These are phyloP conservation scores for Sycophila sp. DNA, from an alignment of 1,140 invertebrate species.

Conservation along the genomic window DNA sequence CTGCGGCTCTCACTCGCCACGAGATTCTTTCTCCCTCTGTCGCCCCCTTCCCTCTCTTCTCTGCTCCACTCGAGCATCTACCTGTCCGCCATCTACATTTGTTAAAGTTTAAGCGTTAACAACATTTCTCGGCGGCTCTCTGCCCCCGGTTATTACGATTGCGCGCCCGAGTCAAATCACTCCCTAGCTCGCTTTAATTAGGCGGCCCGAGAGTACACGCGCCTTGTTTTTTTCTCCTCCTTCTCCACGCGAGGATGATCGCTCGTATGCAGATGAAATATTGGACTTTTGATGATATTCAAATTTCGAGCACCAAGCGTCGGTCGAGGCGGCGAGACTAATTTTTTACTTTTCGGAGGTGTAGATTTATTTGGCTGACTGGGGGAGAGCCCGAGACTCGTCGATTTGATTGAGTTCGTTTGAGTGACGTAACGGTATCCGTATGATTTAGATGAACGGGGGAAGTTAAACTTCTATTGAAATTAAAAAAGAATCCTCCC, in stretches of 20 bases:
- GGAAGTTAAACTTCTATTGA: too few relatives aligned
- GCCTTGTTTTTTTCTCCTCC: neutral
- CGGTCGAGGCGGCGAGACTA: neutral
- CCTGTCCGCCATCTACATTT: conserved; percentile 61
- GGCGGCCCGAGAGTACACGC: neutral
- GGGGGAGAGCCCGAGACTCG: neutral
- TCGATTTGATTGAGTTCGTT: neutral
- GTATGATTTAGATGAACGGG: too few relatives aligned
- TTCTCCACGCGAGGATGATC: neutral
- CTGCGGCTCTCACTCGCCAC: conserved; percentile 5
- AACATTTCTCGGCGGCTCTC: conserved; percentile 52
- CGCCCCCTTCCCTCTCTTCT: neutral
- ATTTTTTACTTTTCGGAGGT: neutral
- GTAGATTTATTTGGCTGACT: conserved; percentile 7
- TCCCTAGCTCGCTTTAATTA: conserved; percentile 21
- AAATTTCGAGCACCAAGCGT: neutral
- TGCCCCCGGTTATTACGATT: neutral
- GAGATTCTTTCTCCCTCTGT: conserved; percentile 18
- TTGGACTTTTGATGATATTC: conserved; percentile 14
- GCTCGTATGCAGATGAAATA: conserved; percentile 19
- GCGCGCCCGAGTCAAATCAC: neutral
- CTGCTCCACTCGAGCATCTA: conserved; percentile 32
- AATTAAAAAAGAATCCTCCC: too few relatives aligned
- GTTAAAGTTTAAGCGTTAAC: conserved; percentile 65
- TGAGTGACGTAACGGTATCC: neutral